Evolutionary conservation across 2,888 invertebrate species (phyloP).

Genomic region (Geophilus truncorum): DNA sequence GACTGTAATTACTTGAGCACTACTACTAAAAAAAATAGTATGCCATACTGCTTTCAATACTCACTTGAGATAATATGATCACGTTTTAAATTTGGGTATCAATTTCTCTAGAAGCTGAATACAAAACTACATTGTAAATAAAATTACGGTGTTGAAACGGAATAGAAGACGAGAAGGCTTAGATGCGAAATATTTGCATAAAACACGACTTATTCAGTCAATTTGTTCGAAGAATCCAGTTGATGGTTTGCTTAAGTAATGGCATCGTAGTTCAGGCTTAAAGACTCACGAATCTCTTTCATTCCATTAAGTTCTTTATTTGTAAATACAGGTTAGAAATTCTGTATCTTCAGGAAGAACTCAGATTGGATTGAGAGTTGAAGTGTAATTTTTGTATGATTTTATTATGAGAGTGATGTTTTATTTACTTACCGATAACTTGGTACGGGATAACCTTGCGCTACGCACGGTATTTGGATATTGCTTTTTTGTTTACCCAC

Average conservation of each 20-base stretch:
- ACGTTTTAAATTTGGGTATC: no score
- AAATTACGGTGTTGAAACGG: not conserved
- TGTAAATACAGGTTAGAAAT: no score
- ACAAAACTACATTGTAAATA: no score
- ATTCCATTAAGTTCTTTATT: no score
- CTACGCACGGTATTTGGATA: slow-evolving; percentile 36
- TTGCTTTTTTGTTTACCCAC: slow-evolving; percentile 32
- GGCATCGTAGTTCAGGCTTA: no score
- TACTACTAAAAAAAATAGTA: no score
- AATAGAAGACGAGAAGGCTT: not conserved
- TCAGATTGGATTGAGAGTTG: not conserved
- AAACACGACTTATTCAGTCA: not conserved
- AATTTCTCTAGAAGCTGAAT: no score
- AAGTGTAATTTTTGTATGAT: not conserved
- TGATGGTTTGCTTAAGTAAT: not conserved
- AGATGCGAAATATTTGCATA: not conserved
- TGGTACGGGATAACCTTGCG: slow-evolving; percentile 37
- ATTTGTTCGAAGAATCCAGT: not conserved
- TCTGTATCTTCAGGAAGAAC: not conserved
- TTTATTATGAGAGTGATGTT: not conserved
- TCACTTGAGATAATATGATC: no score
- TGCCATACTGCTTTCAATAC: no score
- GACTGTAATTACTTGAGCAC: no score
- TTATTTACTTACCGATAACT: slow-evolving; percentile 34
- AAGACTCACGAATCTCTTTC: no score